Percentiles rank a stretch among this genome's conserved stretches.
These are phyloP conservation scores for Carabus problematicus DNA, from an alignment of 2,888 invertebrate genomes.

Conservation along the genomic window DNA sequence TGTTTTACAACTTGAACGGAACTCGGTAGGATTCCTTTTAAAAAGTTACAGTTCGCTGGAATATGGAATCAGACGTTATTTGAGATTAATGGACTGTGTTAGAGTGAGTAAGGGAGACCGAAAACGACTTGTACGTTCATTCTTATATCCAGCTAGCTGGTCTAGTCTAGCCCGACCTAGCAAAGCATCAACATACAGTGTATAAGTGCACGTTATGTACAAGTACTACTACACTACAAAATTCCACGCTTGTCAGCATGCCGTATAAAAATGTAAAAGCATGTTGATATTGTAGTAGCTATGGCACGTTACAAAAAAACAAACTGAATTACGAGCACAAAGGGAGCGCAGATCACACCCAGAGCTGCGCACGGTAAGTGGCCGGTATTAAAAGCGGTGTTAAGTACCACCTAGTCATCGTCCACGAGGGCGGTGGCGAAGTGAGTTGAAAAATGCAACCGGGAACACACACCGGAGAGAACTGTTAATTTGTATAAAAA, in stretches of 20 bases:
- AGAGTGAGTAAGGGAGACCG: neutral
- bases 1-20: conserved; percentile 41
- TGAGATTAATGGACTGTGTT: conserved; percentile 39
- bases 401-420: conserved; percentile 45
- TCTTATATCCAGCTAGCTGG: neutral
- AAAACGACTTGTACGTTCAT: too few species aligned
- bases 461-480: conserved; percentile 19
- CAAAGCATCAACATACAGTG: too few species aligned
- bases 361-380: conserved; percentile 37
- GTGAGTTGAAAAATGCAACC: conserved; percentile 45
- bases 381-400: conserved; percentile 42
- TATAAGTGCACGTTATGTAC: too few species aligned
- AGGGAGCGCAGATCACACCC: conserved; percentile 35
- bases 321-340: conserved; percentile 39
- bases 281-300: conserved; percentile 34
- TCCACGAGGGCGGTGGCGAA: too few species aligned
- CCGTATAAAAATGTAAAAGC: conserved; percentile 40
- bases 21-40: conserved; percentile 36
- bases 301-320: conserved; percentile 22
- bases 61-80: conserved; percentile 23
- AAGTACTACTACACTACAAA: neutral
- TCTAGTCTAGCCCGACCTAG: conserved; percentile 9
- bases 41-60: conserved; percentile 38
- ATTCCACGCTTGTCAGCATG: neutral
- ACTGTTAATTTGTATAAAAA: conserved; percentile 37